Evolutionary conservation across 2,797 vertebrate genomes (phyloP).

Genomic region (Sebastes variabilis): DNA sequence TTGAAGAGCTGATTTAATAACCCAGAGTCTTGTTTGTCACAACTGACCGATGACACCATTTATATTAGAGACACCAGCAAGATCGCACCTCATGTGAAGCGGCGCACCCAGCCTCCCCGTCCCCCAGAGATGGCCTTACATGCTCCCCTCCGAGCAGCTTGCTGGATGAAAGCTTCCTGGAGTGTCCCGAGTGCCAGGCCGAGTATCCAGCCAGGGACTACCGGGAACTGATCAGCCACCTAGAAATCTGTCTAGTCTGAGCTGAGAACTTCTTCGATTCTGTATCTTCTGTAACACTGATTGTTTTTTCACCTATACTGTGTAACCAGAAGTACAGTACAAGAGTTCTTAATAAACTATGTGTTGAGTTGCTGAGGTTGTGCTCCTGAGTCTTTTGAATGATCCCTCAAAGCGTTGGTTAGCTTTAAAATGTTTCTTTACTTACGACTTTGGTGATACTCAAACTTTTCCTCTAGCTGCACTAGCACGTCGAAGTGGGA

Average conservation of each 20-base stretch:
- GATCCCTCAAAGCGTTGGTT: background rate
- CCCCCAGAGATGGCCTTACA: background rate
- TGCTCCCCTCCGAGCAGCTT: conserved; percentile 34
- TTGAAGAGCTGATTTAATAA: background rate
- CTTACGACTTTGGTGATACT: background rate
- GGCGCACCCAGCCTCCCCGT: conserved; percentile 7
- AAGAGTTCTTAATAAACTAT: conserved; percentile 31
- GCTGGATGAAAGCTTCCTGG: conserved; percentile 87
- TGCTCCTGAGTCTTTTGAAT: background rate
- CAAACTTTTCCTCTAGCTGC: background rate
- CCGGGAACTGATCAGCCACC: conserved; percentile 85
- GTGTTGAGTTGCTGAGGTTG: background rate
- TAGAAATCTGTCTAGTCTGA: conserved; percentile 83
- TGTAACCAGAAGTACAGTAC: background rate
- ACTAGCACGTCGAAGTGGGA: background rate
- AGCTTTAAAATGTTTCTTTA: background rate
- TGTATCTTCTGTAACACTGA: background rate
- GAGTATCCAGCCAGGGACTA: conserved; percentile 86
- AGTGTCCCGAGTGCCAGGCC: conserved; percentile 85
- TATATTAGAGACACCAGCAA: conserved; percentile 70
- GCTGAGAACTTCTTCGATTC: background rate
- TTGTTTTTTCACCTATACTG: background rate
- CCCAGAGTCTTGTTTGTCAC: background rate
- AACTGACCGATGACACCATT: conserved; percentile 3
- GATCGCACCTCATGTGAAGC: conserved; percentile 44